phyloP scores from a whole-genome alignment of 2,888 invertebrate species.

The Phaonia tiefii region DNA sequence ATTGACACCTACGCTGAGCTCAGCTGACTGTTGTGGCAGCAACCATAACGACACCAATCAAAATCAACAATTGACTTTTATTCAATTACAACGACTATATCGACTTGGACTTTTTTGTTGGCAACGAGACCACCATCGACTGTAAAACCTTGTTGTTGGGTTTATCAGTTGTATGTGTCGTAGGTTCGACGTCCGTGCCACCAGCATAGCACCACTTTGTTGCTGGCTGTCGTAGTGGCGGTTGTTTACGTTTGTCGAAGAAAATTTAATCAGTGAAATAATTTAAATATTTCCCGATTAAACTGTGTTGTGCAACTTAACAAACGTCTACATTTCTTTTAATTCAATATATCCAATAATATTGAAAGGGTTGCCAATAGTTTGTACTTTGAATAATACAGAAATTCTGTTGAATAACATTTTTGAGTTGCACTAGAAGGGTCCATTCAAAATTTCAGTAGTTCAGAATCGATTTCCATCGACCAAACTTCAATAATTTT shows the following conservation, averaged over 20 bases:
- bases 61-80: slow-evolving; percentile 65
- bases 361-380: slow-evolving; percentile 42
- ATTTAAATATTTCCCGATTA: slow-evolving; percentile 79
- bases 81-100: slow-evolving; percentile 68
- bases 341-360: slow-evolving; percentile 55
- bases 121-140: slow-evolving; percentile 61
- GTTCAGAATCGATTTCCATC: too few relatives aligned
- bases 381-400: too few relatives aligned
- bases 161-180: slow-evolving; percentile 55
- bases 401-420: too few relatives aligned
- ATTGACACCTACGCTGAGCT: slow-evolving; percentile 70
- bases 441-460: too few relatives aligned
- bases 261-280: slow-evolving; percentile 79
- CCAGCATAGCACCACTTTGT: slow-evolving; percentile 41
- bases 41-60: slow-evolving; percentile 61
- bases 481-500: too few relatives aligned
- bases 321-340: slow-evolving; percentile 67
- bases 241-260: slow-evolving; percentile 22
- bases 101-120: slow-evolving; percentile 44
- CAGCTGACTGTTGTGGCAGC: slow-evolving; percentile 55
- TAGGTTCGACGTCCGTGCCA: background rate
- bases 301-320: slow-evolving; percentile 69
- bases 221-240: slow-evolving; percentile 13
- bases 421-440: too few relatives aligned
- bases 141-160: slow-evolving; percentile 59